phyloP scores from a whole-genome alignment of 2,113 vertebrate species.

The Muscicapa adusta region DNA sequence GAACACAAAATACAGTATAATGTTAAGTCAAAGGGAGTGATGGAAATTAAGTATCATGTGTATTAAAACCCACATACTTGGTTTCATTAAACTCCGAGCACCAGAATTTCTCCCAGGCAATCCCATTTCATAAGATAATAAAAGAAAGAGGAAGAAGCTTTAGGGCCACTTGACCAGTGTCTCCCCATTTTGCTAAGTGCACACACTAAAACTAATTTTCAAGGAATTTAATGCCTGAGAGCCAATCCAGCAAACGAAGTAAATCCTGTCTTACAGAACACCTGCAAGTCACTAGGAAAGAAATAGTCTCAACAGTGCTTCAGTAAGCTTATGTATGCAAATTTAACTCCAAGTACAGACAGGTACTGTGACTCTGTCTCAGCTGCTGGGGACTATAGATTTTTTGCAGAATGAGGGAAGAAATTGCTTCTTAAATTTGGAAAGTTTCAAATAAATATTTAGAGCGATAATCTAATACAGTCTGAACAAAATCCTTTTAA shows the following conservation, averaged over 20 bases:
- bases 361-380: not conserved
- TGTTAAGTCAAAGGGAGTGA: not conserved
- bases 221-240: conserved; percentile 2
- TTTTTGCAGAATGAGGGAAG: not conserved
- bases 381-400: not conserved
- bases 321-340: not conserved
- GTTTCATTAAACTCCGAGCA: not conserved
- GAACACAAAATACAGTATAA: not conserved
- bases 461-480: not conserved
- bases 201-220: conserved; percentile 6
- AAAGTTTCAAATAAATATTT: not conserved
- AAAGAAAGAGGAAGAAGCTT: not conserved
- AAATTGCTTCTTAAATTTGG: not conserved
- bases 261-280: conserved; percentile 1
- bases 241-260: not conserved
- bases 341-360: not conserved
- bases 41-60: not conserved
- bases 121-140: not conserved
- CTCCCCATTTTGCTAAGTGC: not conserved
- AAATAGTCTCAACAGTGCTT: not conserved
- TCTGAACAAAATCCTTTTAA: not conserved
- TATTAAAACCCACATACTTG: not conserved
- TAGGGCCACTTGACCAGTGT: not conserved
- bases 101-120: not conserved
- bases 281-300: not conserved